Evolutionary conservation across 1,140 invertebrate species (phyloP).

Genomic region (Melipona quadrifasciata): DNA sequence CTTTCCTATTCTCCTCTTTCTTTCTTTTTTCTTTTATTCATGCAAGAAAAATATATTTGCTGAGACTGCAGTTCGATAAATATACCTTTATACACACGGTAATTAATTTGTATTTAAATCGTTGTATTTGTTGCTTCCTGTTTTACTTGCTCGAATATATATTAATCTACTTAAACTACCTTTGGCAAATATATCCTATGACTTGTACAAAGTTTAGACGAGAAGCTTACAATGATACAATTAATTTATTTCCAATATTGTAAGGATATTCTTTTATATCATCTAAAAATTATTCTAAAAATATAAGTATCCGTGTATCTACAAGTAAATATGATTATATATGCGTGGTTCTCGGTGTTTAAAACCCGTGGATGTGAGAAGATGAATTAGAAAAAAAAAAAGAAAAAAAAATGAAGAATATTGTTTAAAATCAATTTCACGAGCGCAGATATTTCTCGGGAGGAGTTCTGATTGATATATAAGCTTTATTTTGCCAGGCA

Average conservation of each 20-base stretch:
- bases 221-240: conserved; percentile 28
- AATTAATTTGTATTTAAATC: conserved; percentile 51
- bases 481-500: conserved; percentile 65
- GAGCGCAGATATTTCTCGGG: neutral
- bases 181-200: conserved; percentile 30
- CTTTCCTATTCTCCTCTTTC: neutral
- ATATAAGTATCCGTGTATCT: conserved; percentile 48
- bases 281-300: conserved; percentile 52
- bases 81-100: conserved; percentile 9
- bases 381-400: neutral
- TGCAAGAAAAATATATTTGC: conserved; percentile 33
- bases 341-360: neutral
- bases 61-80: neutral
- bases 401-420: neutral
- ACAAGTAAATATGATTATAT: conserved; percentile 18
- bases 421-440: conserved; percentile 5
- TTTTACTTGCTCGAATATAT: conserved; percentile 18
- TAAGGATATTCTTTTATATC: neutral
- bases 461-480: conserved; percentile 40
- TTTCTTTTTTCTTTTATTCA: neutral
- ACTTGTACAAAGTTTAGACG: conserved; percentile 18
- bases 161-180: conserved; percentile 42
- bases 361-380: neutral
- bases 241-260: conserved; percentile 19
- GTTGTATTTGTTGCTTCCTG: conserved; percentile 45